Base-by-base conservation (phyloP, 2,113 vertebrate genomes). In the Apaloderma vittatum region DNA sequence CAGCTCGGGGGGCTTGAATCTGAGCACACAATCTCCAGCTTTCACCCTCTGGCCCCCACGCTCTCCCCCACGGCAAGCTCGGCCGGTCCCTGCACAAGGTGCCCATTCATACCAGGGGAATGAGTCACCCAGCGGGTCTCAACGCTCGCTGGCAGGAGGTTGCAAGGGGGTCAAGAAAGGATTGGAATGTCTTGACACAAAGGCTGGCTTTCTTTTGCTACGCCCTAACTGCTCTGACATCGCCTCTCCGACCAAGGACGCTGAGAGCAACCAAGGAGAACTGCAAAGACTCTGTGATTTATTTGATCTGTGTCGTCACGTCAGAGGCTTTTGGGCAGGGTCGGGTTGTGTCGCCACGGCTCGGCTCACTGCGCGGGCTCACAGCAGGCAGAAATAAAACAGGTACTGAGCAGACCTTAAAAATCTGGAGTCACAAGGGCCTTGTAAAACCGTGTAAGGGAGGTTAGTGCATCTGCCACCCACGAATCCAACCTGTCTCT, bases 111-210 rank as follows among this genome's bases (percentile, higher is more conserved):
- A 66, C 59, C 93, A 83, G 16, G 26, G 18, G 45, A 71, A 26
- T 94, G 94, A 97, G 90, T 97, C 97, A 97, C 67, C 23, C 91
- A 82, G 82, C 94, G 82, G 82, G 52, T 86, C 84, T 48, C 78
- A 59, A 11, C 49, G 32, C 36, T 81, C 74, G 4, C 40, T 40
- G 40, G 40, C 23, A 45, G 88, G 66, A 95, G 75, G 32, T 8
- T 92, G 75, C 67, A 90, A 92, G 37, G 40, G 12, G 19, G 40
- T 40, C 27, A 66, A 79, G 71, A 90, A 77, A 88, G 49, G 62
- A 78, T 13, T 15, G 15, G 43, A 52, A 36, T 40, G 40, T 27
- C n/a, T 62, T 77, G 73, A 80, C 8, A 90, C 88, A 95, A 93
- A 1, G 18, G 17, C 84, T 55, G 37, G 8, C 82, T 96, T 70